phyloP scores from a whole-genome alignment of 2,113 vertebrate species.

The Cynopterus brachyotis region DNA sequence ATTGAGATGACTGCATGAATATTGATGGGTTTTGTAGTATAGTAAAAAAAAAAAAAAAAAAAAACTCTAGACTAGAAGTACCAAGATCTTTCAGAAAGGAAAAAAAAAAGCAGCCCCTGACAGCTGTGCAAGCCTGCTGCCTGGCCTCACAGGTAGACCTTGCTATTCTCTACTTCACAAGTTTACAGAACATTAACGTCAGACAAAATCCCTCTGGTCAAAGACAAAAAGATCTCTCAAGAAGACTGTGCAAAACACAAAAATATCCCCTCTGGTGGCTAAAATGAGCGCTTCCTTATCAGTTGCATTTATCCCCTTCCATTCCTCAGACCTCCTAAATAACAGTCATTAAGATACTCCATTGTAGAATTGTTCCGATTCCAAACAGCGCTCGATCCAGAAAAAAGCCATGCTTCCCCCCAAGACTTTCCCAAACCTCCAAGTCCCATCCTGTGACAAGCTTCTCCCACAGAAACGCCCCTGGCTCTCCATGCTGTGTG shows the following conservation, averaged over 20 bases:
- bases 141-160: neutral
- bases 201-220: neutral
- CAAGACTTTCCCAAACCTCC: neutral
- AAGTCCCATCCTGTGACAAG: neutral
- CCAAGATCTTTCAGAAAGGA: neutral
- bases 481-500: neutral
- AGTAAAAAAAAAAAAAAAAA: neutral
- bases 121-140: neutral
- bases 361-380: neutral
- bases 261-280: neutral
- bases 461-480: neutral
- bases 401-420: neutral
- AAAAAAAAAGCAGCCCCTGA: neutral
- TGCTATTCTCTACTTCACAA: neutral
- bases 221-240: neutral
- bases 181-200: neutral
- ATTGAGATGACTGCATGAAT: neutral
- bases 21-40: fast-evolving
- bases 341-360: neutral
- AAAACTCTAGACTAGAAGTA: neutral
- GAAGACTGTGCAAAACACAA: neutral
- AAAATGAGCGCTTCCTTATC: neutral
- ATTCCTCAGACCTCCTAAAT: neutral
- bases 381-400: neutral
- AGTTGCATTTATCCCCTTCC: neutral